A percentile compares a stretch with the other conserved stretches of the same genome.
Evolutionary conservation across 2,888 invertebrate genomes (phyloP).

Genomic region (Brachynemurus nebulosus): DNA sequence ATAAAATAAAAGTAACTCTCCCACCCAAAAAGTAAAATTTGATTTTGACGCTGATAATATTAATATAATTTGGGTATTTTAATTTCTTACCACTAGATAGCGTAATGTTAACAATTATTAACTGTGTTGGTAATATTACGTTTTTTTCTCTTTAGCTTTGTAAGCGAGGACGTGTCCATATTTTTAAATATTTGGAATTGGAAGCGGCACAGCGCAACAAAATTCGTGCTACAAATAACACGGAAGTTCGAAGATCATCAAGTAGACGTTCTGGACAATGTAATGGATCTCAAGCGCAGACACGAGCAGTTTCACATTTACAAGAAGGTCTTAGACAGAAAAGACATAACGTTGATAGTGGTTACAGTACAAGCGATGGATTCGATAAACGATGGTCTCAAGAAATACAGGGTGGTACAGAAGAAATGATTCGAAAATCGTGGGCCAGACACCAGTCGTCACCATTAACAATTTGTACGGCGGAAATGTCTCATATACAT

Average conservation of each 20-base stretch:
- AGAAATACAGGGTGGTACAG: slow-evolving; percentile 42
- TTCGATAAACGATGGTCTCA: slow-evolving; percentile 75
- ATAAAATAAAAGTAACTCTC: neutral
- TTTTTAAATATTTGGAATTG: slow-evolving; percentile 86
- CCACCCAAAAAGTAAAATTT: too few species aligned
- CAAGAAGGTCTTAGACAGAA: slow-evolving; percentile 36
- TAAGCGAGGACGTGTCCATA: slow-evolving; percentile 83
- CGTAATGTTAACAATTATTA: too few species aligned
- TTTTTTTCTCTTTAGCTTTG: slow-evolving; percentile 73
- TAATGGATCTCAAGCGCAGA: slow-evolving; percentile 31
- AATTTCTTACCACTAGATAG: too few species aligned
- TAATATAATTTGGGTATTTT: too few species aligned
- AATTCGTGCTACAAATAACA: slow-evolving; percentile 33
- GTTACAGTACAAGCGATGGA: slow-evolving; percentile 77
- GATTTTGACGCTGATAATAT: too few species aligned
- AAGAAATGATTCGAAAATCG: slow-evolving; percentile 21
- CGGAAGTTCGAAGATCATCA: slow-evolving; percentile 37
- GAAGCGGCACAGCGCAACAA: slow-evolving; percentile 61
- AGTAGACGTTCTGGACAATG: slow-evolving; percentile 31
- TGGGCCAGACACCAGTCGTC: slow-evolving; percentile 24
- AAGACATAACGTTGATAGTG: slow-evolving; percentile 73
- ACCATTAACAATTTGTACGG: slow-evolving; percentile 24
- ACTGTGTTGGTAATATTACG: too few species aligned
- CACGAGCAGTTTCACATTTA: slow-evolving; percentile 28
- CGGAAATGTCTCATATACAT: slow-evolving; percentile 25